These are phyloP conservation scores for Antheraea assamensis DNA, from an alignment of 2,888 invertebrate species.

Conservation along the genomic window DNA sequence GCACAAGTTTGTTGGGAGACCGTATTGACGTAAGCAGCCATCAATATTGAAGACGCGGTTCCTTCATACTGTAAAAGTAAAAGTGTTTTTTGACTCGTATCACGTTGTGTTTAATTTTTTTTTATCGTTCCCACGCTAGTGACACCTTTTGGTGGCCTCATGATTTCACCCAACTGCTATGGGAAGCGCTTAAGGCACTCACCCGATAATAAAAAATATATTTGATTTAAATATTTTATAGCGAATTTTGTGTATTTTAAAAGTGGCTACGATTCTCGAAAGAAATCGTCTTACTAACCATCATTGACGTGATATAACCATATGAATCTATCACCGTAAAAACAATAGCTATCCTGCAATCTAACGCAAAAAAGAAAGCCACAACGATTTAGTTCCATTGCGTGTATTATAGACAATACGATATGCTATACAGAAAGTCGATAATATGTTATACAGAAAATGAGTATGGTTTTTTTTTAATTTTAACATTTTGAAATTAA, in stretches of 20 bases:
- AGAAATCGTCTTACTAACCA: neutral
- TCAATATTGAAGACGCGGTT: slow-evolving; percentile 51
- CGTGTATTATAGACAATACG: neutral
- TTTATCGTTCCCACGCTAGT: no score
- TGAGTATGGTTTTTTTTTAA: no score
- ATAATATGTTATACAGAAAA: neutral
- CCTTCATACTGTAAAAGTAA: slow-evolving; percentile 60
- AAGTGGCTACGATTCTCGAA: neutral
- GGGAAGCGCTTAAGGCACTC: no score
- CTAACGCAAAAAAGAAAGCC: neutral
- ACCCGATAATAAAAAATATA: no score
- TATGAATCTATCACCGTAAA: neutral
- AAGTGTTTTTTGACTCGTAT: neutral
- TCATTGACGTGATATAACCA: neutral
- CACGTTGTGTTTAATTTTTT: neutral
- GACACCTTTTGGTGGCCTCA: no score
- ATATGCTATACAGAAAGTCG: no score
- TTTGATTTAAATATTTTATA: neutral
- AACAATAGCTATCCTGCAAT: neutral
- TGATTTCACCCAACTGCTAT: no score
- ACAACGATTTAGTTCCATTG: neutral
- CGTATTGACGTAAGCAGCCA: slow-evolving; percentile 64
- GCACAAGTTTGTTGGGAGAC: slow-evolving; percentile 62
- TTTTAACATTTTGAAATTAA: no score
- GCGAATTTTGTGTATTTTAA: neutral